Evolutionary conservation across 2,113 vertebrate genomes (phyloP).

Genomic region (Uria aalge): DNA sequence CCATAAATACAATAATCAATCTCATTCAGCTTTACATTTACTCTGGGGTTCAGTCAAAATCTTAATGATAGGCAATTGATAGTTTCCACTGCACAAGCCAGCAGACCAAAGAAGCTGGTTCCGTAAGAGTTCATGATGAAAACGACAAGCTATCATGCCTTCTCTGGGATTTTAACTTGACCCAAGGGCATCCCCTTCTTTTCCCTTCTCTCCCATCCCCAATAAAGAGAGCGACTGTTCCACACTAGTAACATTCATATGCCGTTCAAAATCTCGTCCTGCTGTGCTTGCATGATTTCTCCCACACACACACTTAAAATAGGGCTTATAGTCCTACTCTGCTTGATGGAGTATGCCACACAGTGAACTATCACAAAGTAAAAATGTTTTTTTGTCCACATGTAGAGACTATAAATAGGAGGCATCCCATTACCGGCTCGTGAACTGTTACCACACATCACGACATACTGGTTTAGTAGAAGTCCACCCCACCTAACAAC

Average conservation of each 20-base stretch:
- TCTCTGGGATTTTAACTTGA: background rate
- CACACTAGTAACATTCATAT: background rate
- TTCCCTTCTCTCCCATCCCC: background rate
- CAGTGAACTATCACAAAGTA: background rate
- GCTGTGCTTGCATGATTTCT: conserved; percentile 14
- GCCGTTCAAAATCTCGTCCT: background rate
- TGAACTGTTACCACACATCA: background rate
- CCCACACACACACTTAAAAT: background rate
- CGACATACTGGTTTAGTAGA: background rate
- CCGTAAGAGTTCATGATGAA: background rate
- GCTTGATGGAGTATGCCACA: conserved; percentile 4
- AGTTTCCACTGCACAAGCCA: background rate
- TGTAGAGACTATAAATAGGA: background rate
- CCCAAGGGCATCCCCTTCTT: background rate
- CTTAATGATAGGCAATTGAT: background rate
- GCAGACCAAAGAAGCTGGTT: background rate
- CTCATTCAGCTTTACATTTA: background rate
- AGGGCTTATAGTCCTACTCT: background rate
- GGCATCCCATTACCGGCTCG: background rate
- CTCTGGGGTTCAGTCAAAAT: background rate
- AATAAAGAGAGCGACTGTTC: background rate
- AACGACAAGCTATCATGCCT: background rate
- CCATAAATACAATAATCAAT: background rate
- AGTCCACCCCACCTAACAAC: background rate
- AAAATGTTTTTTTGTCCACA: background rate